Evolutionary conservation across 2,888 invertebrate species (phyloP).

Genomic region (Andrena trimmerana): DNA sequence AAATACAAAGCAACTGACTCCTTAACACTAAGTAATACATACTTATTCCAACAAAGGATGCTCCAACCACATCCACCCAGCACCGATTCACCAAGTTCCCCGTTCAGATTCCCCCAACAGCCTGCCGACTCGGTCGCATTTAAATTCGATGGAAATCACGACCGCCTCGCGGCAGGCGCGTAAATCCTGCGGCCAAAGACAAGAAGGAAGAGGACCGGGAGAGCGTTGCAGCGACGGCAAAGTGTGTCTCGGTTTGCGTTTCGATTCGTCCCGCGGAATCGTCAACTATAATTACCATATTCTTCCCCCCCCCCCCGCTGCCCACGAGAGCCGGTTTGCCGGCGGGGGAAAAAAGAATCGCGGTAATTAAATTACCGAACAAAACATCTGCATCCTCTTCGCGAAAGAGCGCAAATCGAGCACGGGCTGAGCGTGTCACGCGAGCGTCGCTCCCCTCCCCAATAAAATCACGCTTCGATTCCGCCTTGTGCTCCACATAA

Average conservation of each 20-base stretch:
- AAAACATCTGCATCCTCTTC: conserved; percentile 54
- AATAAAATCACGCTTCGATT: conserved; percentile 56
- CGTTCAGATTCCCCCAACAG: neutral
- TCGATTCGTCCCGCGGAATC: conserved; percentile 35
- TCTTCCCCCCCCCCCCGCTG: conserved; percentile 30
- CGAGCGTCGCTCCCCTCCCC: conserved; percentile 26
- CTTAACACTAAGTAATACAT: too few species aligned
- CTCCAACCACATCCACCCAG: neutral
- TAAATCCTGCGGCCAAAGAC: neutral
- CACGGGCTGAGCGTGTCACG: conserved; percentile 46
- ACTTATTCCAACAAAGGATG: too few species aligned
- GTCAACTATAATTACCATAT: conserved; percentile 50
- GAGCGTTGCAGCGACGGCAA: neutral
- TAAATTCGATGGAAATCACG: neutral
- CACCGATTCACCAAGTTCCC: neutral
- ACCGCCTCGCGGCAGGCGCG: neutral
- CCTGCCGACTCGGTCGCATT: neutral
- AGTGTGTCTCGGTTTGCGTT: neutral
- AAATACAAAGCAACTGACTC: too few species aligned
- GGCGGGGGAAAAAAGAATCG: conserved; percentile 30
- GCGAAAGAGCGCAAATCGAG: conserved; percentile 31
- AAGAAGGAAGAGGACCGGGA: neutral
- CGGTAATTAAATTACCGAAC: conserved; percentile 60
- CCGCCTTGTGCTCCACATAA: conserved; percentile 57
- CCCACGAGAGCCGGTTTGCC: conserved; percentile 49